These are phyloP conservation scores for Tragelaphus buxtoni DNA, from an alignment of 2,113 vertebrate genomes.

Conservation along the genomic window DNA sequence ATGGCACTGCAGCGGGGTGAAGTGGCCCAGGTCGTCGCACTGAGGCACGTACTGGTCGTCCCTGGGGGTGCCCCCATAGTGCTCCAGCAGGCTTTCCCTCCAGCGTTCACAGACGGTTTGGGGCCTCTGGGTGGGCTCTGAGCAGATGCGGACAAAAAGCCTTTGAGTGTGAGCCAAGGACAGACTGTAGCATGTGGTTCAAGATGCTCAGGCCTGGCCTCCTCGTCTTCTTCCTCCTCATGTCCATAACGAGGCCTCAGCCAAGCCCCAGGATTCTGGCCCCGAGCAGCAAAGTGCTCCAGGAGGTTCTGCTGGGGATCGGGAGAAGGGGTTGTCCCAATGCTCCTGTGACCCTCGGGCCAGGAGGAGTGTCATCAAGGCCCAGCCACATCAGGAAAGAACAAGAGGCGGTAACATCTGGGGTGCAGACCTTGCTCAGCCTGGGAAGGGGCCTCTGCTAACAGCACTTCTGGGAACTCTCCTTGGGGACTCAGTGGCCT, in stretches of 20 bases:
- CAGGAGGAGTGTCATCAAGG: not conserved
- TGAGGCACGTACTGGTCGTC: constrained; percentile 90
- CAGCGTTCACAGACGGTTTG: constrained; percentile 92
- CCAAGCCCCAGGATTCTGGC: not conserved
- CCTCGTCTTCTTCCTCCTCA: not conserved
- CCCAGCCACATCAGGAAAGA: not conserved
- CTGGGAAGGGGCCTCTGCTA: not conserved
- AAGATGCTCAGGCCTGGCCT: not conserved
- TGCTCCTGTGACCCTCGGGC: not conserved
- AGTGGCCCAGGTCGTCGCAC: constrained; percentile 87
- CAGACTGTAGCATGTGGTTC: not conserved
- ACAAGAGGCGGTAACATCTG: not conserved
- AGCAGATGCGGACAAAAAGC: not conserved
- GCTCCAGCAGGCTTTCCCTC: constrained; percentile 89
- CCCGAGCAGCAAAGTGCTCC: not conserved
- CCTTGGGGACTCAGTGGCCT: not conserved
- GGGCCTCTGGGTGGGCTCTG: constrained; percentile 81
- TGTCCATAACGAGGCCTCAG: not conserved
- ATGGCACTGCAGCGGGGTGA: constrained; percentile 92
- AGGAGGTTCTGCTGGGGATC: not conserved
- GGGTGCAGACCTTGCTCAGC: not conserved
- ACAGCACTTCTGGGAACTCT: not conserved
- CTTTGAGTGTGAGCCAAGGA: not conserved
- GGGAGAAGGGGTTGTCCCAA: not conserved
- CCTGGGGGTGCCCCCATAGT: constrained; percentile 86